Percentiles rank a stretch among this genome's conserved stretches.
Conservation (phyloP, 2,888 invertebrate genomes). For the Lamproptera curius region DNA sequence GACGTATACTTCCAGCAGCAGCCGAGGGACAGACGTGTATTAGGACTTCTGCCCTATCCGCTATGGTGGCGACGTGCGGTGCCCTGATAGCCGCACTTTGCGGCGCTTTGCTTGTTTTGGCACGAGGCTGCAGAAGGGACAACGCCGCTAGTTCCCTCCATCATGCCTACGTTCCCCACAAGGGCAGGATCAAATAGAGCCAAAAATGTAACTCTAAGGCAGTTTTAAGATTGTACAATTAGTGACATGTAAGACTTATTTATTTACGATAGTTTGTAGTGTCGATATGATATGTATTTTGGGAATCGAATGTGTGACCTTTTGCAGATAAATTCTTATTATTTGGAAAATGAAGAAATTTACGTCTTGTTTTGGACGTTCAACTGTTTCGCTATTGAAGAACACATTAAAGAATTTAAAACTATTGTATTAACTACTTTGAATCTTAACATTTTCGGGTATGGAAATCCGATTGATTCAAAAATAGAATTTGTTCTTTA, state of each 20-base stretch:
- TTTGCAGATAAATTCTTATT: too few species aligned
- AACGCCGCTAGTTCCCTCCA: conserved; percentile 65
- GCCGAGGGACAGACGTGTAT: conserved; percentile 81
- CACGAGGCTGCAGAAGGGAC: conserved; percentile 83
- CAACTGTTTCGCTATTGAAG: too few species aligned
- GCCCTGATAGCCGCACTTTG: conserved; percentile 84
- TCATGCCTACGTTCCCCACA: conserved; percentile 80
- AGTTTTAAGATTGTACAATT: not conserved
- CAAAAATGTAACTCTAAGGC: not conserved
- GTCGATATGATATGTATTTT: too few species aligned
- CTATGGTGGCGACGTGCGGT: conserved; percentile 82
- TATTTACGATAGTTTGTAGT: not conserved
- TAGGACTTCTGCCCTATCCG: conserved; percentile 81
- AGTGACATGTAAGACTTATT: conserved; percentile 9
- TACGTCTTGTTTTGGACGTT: too few species aligned
- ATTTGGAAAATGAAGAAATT: too few species aligned
- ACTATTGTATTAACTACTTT: too few species aligned
- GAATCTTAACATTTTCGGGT: too few species aligned
- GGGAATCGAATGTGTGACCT: not conserved
- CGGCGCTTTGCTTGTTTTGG: conserved; percentile 86
- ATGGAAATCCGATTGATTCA: too few species aligned
- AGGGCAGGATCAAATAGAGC: conserved; percentile 78
- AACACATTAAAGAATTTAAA: too few species aligned
- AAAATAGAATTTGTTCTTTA: too few species aligned
- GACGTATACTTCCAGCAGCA: conserved; percentile 36